Base-by-base conservation (phyloP, 2,113 vertebrate genomes). In the Antennarius striatus region DNA sequence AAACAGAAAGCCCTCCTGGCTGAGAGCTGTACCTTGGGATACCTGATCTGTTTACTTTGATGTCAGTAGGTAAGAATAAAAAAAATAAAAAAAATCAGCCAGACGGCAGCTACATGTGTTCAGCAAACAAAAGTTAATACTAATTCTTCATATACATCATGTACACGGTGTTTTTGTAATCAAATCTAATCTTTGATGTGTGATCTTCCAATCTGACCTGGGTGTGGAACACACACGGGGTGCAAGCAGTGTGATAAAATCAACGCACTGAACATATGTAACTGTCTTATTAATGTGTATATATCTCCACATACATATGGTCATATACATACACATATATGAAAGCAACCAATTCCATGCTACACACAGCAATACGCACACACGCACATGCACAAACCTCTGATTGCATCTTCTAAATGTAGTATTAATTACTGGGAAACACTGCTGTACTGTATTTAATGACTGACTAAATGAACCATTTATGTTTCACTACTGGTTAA, bases 61-160 rank as follows among this genome's bases (percentile, higher is more conserved):
- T 91, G 86, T 91, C 82, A 68, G 87, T 60, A 63, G 86, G 80
- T 83, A 89, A 74, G 80, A 91, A 22, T 22, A 64, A 90, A 75
- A 91, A 87, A 92, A 91, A 86, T 89, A 77, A 91, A 79, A 92
- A 87, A 92, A 92, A 88, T 89, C 78, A 92, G 80, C 52, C 61
- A 78, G 84, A 82, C 89, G 89, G 75, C 58, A 45, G 85, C 75
- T 90, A 88, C 80, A 90, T 90, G 73, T 50, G 74, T 90, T 93
- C 70, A 2, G 89, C 89, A 94, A 93, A 93, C 77, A 89, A 79
- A 80, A 86, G 85, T 88, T 89, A 73, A 86, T 91, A 90, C 86
- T 90, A 81, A 86, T 77, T 88, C 82, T 77, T 75, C 72, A 80
- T 56, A 66, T 49, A 66, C 40, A 46, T 75, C 72, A 52, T 67